Conservation (phyloP, 2,797 vertebrate genomes). For the Esox masquinongy region DNA sequence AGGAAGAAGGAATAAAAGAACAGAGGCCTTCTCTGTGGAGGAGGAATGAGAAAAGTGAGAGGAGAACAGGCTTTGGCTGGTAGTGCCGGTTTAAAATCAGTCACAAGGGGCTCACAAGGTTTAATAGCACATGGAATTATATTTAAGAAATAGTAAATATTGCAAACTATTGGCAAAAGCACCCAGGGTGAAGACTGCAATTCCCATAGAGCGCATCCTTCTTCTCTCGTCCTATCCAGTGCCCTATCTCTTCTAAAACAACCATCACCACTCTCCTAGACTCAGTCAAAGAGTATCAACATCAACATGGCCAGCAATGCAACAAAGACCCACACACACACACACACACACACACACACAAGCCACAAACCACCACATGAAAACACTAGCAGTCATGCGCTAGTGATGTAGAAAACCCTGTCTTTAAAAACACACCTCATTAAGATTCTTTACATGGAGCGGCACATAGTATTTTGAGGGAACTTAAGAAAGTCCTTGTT, state of each 20-base stretch:
- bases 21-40: conserved; percentile 36
- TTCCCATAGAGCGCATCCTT: conserved; percentile 8
- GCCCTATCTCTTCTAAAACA: neutral
- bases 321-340: conserved; percentile 8
- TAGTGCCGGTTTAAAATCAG: neutral
- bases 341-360: neutral
- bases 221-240: neutral
- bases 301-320: neutral
- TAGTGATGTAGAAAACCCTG: conserved; percentile 15
- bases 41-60: neutral
- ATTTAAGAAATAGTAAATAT: neutral
- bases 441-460: conserved; percentile 29
- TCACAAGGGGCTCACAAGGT: neutral
- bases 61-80: neutral
- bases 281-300: conserved; percentile 7
- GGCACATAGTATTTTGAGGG: conserved; percentile 22
- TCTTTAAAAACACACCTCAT: conserved; percentile 30
- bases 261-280: conserved; percentile 8
- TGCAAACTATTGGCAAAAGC: neutral
- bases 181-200: neutral
- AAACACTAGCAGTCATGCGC: conserved; percentile 4
- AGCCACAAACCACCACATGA: conserved; percentile 13
- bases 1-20: conserved; percentile 34
- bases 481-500: conserved; percentile 27
- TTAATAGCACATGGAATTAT: neutral